phyloP scores from a whole-genome alignment of 2,888 invertebrate species.

The Oxystoma pomonae region DNA sequence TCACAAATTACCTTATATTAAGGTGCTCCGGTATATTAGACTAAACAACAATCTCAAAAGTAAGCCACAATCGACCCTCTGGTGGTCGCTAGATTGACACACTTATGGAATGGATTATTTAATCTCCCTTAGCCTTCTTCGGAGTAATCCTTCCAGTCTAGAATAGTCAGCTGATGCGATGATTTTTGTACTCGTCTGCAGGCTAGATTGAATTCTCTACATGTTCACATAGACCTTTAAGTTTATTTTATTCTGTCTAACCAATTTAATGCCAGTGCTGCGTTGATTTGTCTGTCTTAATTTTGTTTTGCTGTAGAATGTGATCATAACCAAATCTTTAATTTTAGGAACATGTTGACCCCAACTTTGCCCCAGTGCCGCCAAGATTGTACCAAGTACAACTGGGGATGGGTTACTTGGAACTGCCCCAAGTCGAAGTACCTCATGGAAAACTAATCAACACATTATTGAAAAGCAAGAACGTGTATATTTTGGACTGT shows the following conservation, averaged over 20 bases:
- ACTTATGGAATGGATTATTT: no score
- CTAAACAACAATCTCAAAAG: no score
- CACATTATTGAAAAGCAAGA: constrained; percentile 78
- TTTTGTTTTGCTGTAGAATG: not conserved
- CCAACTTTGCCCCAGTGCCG: constrained; percentile 58
- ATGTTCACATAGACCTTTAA: not conserved
- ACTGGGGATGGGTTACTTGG: constrained; percentile 97
- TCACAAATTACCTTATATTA: no score
- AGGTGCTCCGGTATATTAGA: no score
- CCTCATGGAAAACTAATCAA: constrained; percentile 73
- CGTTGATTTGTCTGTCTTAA: constrained; percentile 5
- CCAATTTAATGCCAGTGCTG: not conserved
- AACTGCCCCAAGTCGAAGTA: constrained; percentile 88
- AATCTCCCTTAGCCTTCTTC: no score
- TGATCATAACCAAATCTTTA: not conserved
- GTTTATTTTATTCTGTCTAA: no score
- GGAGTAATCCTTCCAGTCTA: no score
- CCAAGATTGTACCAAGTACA: constrained; percentile 91
- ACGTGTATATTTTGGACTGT: constrained; percentile 96
- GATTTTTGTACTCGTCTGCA: no score
- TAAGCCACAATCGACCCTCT: no score
- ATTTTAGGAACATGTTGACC: constrained; percentile 65
- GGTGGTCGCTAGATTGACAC: no score
- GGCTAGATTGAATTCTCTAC: no score
- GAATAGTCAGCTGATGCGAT: no score